Conservation (phyloP, 2,797 vertebrate species). For the Amazonetta brasiliensis region DNA sequence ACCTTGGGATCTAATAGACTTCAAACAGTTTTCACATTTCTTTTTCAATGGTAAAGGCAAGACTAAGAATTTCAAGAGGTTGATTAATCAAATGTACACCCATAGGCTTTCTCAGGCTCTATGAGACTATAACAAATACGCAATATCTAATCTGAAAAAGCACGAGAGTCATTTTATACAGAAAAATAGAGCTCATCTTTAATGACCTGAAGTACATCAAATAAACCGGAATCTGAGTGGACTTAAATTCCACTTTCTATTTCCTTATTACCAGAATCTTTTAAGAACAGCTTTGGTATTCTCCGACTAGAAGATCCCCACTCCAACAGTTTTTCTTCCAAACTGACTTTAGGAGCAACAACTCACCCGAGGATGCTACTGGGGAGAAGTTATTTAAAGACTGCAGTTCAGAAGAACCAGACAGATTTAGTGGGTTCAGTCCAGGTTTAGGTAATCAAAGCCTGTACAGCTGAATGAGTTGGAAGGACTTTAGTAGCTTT, state of each 20-base stretch:
- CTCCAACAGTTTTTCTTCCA: not conserved
- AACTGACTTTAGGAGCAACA: not conserved
- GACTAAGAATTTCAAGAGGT: not conserved
- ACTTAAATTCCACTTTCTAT: not conserved
- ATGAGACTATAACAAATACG: not conserved
- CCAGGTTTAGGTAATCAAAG: conserved; percentile 10
- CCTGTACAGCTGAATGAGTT: conserved; percentile 8
- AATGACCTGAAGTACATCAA: not conserved
- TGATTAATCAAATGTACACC: not conserved
- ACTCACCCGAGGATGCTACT: not conserved
- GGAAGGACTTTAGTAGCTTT: conserved; percentile 17
- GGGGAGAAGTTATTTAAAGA: not conserved
- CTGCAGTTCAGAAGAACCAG: not conserved
- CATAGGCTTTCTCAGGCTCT: not conserved
- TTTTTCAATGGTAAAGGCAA: not conserved
- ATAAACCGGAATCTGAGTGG: not conserved
- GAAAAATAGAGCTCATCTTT: not conserved
- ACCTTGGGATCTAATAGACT: not conserved
- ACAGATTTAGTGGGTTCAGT: not conserved
- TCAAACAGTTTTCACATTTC: not conserved
- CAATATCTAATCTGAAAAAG: not conserved
- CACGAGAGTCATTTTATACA: not conserved
- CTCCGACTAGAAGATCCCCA: not conserved
- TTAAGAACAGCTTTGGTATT: not conserved
- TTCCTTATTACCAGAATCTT: not conserved